These are phyloP conservation scores for Choristoneura rosaceana DNA, from an alignment of 2,888 invertebrate genomes.

Conservation along the genomic window DNA sequence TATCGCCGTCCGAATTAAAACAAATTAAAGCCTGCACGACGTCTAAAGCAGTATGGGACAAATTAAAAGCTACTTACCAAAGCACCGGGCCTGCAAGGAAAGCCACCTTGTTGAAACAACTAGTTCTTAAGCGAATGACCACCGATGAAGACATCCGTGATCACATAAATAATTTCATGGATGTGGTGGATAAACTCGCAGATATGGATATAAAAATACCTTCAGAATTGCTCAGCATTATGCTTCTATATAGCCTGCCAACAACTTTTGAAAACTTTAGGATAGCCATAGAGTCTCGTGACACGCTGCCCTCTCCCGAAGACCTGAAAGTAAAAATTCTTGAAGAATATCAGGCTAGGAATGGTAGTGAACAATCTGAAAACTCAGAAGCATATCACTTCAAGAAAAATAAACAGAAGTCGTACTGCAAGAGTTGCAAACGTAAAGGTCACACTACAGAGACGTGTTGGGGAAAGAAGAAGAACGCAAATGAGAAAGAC, in stretches of 20 bases:
- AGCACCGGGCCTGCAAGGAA: conserved; percentile 2
- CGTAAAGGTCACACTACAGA: neutral
- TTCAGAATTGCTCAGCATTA: neutral
- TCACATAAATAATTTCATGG: conserved; percentile 4
- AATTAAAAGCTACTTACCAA: conserved; percentile 1
- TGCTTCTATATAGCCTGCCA: neutral
- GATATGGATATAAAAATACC: neutral
- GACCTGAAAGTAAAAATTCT: conserved; percentile 7
- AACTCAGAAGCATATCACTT: neutral
- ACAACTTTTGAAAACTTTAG: conserved; percentile 5
- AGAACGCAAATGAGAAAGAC: neutral
- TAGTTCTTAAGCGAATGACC: neutral
- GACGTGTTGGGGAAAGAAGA: neutral
- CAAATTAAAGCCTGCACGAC: conserved; percentile 3
- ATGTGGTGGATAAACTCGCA: neutral
- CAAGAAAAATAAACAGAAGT: neutral
- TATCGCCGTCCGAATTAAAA: conserved; percentile 5
- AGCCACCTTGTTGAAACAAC: conserved; percentile 1
- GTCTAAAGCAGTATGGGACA: conserved; percentile 11
- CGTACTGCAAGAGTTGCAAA: neutral
- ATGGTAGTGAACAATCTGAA: neutral
- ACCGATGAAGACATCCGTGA: neutral
- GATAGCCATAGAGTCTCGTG: neutral
- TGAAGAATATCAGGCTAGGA: conserved; percentile 9
- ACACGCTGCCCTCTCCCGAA: conserved; percentile 13